These are phyloP conservation scores for Wiebesia pumilae DNA, from an alignment of 1,140 invertebrate genomes.

Conservation along the genomic window DNA sequence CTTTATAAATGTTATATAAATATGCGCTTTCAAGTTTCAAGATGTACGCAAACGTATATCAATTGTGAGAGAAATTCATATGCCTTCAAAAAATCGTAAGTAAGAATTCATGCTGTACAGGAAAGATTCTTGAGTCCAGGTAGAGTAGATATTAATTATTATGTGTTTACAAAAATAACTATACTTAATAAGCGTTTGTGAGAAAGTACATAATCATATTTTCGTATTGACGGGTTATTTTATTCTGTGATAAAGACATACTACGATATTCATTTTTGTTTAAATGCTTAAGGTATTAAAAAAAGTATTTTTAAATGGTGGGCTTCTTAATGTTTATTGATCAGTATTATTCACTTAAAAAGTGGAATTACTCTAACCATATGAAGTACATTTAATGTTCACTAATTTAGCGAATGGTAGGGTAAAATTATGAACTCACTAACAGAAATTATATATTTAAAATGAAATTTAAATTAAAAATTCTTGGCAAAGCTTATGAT, in stretches of 20 bases:
- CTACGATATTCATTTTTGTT: neutral
- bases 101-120: neutral
- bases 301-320: neutral
- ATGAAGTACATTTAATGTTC: neutral
- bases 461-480: neutral
- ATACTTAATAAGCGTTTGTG: neutral
- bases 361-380: neutral
- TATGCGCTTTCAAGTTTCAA: slow-evolving; percentile 32
- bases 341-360: neutral
- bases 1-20: slow-evolving; percentile 41
- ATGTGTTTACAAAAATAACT: slow-evolving; percentile 1
- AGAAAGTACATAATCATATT: slow-evolving; percentile 47
- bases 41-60: slow-evolving; percentile 3
- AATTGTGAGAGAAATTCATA: slow-evolving; percentile 28
- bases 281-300: neutral
- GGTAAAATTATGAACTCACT: too few relatives aligned
- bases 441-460: too few relatives aligned
- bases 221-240: neutral
- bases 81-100: slow-evolving; percentile 8
- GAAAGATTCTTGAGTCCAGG: neutral
- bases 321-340: too few relatives aligned
- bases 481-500: too few relatives aligned
- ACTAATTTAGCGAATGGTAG: neutral
- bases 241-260: neutral
- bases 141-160: neutral